Conservation (phyloP, 2,888 invertebrate species). For the Lochmaea crataegi region DNA sequence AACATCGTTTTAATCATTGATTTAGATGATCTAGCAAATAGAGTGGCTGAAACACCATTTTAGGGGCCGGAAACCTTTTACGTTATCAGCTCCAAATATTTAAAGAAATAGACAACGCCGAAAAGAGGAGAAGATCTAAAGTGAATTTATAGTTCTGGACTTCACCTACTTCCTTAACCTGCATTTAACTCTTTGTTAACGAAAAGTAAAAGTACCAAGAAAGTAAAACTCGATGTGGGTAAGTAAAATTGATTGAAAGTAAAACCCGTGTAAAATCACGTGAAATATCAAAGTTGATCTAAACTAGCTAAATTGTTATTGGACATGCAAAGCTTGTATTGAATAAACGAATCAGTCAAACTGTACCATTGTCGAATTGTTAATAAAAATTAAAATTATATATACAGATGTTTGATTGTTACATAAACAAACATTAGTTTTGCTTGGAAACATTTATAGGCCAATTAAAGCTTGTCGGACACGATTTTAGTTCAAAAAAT, state of each 20-base stretch:
- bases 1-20: too few species aligned
- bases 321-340: constrained; percentile 1
- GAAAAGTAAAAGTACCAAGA: constrained; percentile 6
- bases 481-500: not conserved
- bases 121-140: too few species aligned
- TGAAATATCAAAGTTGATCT: not conserved
- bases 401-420: constrained; percentile 12
- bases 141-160: too few species aligned
- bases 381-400: constrained; percentile 16
- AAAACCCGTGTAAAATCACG: not conserved
- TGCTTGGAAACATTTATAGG: constrained; percentile 18
- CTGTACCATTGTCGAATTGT: constrained; percentile 14
- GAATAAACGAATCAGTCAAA: constrained; percentile 9
- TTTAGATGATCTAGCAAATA: too few species aligned
- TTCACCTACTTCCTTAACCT: not conserved
- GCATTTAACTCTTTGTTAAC: not conserved
- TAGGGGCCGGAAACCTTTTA: too few species aligned
- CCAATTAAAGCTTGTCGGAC: not conserved
- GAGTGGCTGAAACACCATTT: too few species aligned
- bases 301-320: not conserved
- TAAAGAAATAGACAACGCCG: too few species aligned
- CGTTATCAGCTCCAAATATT: too few species aligned
- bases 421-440: constrained; percentile 20
- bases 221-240: not conserved
- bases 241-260: not conserved